Conservation (phyloP, 2,888 invertebrate genomes). For the Nasonia oneida region DNA sequence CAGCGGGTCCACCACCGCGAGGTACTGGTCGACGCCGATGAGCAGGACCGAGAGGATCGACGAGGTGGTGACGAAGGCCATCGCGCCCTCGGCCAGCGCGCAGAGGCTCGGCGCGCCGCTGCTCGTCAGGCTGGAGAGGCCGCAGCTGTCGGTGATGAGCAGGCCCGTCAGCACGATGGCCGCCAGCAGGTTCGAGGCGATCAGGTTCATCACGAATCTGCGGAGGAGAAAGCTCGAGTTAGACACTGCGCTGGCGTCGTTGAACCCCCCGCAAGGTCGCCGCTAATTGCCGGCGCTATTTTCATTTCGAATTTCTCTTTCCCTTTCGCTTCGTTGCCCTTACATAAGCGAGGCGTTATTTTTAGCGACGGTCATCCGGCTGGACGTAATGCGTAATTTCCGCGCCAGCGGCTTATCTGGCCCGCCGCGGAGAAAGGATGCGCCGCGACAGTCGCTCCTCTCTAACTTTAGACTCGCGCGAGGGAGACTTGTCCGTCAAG, state of each 20-base stretch:
- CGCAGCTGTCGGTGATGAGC: conserved; percentile 80
- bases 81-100: conserved; percentile 83
- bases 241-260: background rate
- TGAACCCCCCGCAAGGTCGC: too few relatives aligned
- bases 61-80: conserved; percentile 82
- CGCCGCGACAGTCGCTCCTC: background rate
- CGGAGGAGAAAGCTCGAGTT: conserved; percentile 69
- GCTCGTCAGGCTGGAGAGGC: conserved; percentile 64
- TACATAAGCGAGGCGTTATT: background rate
- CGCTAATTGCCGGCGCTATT: background rate
- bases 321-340: background rate
- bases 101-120: conserved; percentile 80
- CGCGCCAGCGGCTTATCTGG: too few relatives aligned
- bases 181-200: conserved; percentile 82
- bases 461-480: background rate
- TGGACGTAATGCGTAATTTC: background rate
- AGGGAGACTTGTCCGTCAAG: background rate
- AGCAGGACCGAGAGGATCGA: conserved; percentile 84
- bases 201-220: conserved; percentile 85
- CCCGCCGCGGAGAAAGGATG: background rate
- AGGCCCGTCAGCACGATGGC: conserved; percentile 80
- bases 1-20: conserved; percentile 84
- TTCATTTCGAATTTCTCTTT: background rate
- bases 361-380: background rate
- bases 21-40: conserved; percentile 85